Percentiles rank a stretch among this genome's conserved stretches.
These are phyloP conservation scores for Siniperca chuatsi DNA, from an alignment of 2,113 vertebrate species.

Conservation along the genomic window DNA sequence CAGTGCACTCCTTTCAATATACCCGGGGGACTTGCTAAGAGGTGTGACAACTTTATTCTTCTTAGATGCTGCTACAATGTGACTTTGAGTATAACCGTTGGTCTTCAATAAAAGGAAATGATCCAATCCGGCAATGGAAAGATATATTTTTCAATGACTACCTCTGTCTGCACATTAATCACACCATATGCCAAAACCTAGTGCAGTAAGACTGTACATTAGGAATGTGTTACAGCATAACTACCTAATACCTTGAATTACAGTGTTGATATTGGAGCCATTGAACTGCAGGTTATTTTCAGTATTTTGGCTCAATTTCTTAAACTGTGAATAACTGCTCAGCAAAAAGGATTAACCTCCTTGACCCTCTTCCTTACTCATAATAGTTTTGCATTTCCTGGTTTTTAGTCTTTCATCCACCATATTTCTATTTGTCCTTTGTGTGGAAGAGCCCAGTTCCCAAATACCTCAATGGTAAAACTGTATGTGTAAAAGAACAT, in stretches of 20 bases:
- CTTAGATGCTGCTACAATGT: conserved; percentile 38
- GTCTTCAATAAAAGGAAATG: conserved; percentile 55
- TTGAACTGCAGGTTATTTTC: conserved; percentile 4
- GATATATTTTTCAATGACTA: conserved; percentile 44
- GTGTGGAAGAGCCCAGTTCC: background rate
- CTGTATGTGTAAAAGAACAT: conserved; percentile 24
- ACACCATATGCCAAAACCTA: conserved; percentile 28
- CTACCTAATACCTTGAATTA: conserved; percentile 13
- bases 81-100: conserved; percentile 44
- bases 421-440: background rate
- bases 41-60: conserved; percentile 59
- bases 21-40: conserved; percentile 52
- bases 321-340: background rate
- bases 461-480: conserved; percentile 5
- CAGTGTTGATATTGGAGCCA: background rate
- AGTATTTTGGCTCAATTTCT: background rate
- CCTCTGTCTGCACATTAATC: conserved; percentile 48
- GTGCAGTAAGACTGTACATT: conserved; percentile 15
- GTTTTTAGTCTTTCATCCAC: background rate
- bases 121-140: conserved; percentile 60
- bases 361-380: background rate
- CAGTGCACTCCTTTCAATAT: conserved; percentile 37
- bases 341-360: background rate
- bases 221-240: conserved; percentile 8
- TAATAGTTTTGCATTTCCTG: conserved; percentile 8